Evolutionary conservation across 2,888 invertebrate species (phyloP), one percentile per base, ranked within the genome.

Genomic region (Cremastinae sp.): DNA sequence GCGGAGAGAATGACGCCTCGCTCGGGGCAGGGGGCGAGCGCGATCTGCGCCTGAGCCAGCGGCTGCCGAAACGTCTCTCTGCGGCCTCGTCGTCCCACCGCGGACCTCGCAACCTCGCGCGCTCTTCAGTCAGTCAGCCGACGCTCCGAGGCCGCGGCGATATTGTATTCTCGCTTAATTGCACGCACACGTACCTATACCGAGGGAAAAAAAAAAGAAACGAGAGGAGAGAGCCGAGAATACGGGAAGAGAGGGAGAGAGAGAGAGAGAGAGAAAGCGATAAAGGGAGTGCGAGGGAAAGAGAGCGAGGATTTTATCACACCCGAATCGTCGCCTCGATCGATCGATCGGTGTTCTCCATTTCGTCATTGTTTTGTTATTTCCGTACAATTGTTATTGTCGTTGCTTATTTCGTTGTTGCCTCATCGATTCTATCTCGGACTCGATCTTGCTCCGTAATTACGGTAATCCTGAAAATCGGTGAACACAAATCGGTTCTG

Each of bases 71-170:
- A 86, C 85, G 82, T 84, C 83, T 83, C 85, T 81, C 28, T 28
- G 28, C 28, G 70, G 70, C 74, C 69, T 74, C 65, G 76, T 74
- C 69, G 69, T 74, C 69, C 76, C 77, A 74, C 76, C 73, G 73
- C 70, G 77, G 70, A 74, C 69, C 77, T 74, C 77, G 77, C 28
- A 70, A 70, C 74, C 77, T 82, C 79, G 83, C 82, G 84, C 83
- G 84, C 83, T 82, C 84, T 83, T 87, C 88, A 86, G 87, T 86
- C 87, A 86, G 86, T 85, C 85, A 84, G 87, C 83, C 86, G 85
- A 87, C 86, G 86, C 86, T 86, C 82, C 85, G 83, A 82, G 82
- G 84, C 76, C 86, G 85, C 85, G 85, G 85, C 87, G 86, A 88
- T 88, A 88, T 86, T 88, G 87, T 88, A 87, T 62, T 56, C 61